Base-by-base conservation (phyloP, 2,888 invertebrate species). In the Branchellion lobata region DNA sequence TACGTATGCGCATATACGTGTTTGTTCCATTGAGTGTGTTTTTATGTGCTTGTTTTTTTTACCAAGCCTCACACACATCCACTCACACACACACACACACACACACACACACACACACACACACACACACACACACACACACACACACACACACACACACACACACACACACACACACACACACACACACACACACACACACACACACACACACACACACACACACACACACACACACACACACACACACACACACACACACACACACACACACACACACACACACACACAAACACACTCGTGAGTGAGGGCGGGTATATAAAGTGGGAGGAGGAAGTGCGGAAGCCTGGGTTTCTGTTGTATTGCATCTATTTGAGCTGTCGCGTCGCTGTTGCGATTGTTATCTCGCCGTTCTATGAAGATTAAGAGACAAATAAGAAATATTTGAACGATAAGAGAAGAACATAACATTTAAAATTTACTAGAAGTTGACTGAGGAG, bases 91-190 rank as follows among this genome's bases (percentile, higher is more conserved):
- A 33, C 11, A 69, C 34, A 29, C 69, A 69, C n/a, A 29, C 3
- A 27, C 69, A 69, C 31, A 33, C 34, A 34, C 34, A 69, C 69
- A 69, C 69, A 33, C 69, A 69, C 69, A 33, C 69, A 69, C 69
- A 69, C 69, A 69, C 69, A 69, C 69, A 69, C 69, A 69, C 69
- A 69, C 69, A 69, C 69, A 69, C 69, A 69, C 69, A 69, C 69
- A 69, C 69, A 69, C 69, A 69, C 69, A 34, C 34, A 69, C 69
- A 34, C 69, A 34, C 31, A 69, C 69, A 69, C 34, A 33, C 34
- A 34, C 69, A 34, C 34, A 69, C 31, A 69, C 69, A 69, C 69
- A 69, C 69, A 34, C 69, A 33, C 69, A 29, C 69, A 34, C 69
- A n/a, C 69, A 69, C 69, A 69, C 69, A 34, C 69, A 69, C 69